A percentile compares a stretch with the other conserved stretches of the same genome.
Conservation (phyloP, 2,888 invertebrate genomes). For the Cryptocephalus primarius region DNA sequence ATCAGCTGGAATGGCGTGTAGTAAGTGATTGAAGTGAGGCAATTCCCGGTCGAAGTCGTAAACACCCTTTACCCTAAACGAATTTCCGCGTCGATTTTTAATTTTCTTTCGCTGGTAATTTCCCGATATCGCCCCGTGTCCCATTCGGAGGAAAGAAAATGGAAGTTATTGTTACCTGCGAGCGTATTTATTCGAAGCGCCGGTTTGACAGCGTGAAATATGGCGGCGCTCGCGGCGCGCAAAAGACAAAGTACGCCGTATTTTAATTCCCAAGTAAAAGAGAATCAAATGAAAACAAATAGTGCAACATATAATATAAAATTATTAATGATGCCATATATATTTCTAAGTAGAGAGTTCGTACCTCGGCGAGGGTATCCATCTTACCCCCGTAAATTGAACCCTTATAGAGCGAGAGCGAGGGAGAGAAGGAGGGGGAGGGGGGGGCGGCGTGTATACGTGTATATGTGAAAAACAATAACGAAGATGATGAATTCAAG, state of each 20-base stretch:
- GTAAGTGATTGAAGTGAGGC: too few relatives aligned
- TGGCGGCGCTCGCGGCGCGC: not conserved
- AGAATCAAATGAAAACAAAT: constrained; percentile 36
- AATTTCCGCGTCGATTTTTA: too few relatives aligned
- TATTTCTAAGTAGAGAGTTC: not conserved
- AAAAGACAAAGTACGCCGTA: constrained; percentile 25
- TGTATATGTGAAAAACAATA: constrained; percentile 25
- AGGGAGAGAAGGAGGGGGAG: not conserved
- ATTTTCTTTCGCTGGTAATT: too few relatives aligned
- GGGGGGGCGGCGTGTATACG: not conserved
- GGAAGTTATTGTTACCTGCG: too few relatives aligned
- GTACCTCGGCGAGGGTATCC: not conserved
- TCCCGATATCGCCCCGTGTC: too few relatives aligned
- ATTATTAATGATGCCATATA: constrained; percentile 31
- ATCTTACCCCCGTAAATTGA: not conserved
- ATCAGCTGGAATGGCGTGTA: too few relatives aligned
- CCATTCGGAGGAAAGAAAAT: too few relatives aligned
- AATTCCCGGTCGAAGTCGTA: too few relatives aligned
- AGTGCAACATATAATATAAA: constrained; percentile 36
- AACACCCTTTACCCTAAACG: too few relatives aligned
- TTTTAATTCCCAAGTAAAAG: constrained; percentile 27
- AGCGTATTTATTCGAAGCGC: too few relatives aligned
- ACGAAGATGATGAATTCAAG: constrained; percentile 36
- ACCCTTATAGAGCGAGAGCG: not conserved
- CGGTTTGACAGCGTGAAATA: not conserved